phyloP scores from a whole-genome alignment of 35 echinoderm and acorn worm genomes.

The Strongylocentrotus purpuratus region DNA sequence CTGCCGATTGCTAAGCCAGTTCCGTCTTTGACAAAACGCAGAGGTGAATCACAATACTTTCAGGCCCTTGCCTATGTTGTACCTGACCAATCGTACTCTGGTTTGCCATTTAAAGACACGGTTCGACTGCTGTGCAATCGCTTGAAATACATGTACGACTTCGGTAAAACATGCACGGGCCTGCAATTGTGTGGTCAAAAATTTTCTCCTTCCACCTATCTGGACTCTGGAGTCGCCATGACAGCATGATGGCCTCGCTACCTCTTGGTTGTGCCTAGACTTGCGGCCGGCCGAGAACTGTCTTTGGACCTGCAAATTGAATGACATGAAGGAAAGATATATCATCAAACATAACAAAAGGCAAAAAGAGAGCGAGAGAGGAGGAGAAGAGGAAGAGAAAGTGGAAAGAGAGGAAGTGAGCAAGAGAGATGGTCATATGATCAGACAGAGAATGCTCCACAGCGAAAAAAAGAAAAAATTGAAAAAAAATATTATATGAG shows the following conservation, averaged over 20 bases:
- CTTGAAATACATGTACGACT: neutral
- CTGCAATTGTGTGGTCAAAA: neutral
- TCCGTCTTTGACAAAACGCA: neutral
- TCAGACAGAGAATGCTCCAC: no score
- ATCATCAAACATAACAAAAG: no score
- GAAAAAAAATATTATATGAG: no score
- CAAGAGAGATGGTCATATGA: neutral
- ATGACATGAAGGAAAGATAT: neutral
- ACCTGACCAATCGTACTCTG: neutral
- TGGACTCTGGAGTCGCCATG: neutral
- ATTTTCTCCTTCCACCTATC: neutral
- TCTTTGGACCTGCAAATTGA: neutral
- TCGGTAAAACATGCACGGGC: neutral
- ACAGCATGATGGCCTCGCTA: neutral
- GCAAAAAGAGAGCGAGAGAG: no score
- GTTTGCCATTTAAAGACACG: neutral
- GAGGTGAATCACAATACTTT: neutral
- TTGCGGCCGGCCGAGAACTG: neutral
- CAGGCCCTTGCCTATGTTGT: neutral
- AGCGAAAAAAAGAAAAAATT: no score
- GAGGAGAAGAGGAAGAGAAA: no score
- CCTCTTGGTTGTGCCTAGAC: neutral
- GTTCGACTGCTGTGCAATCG: neutral
- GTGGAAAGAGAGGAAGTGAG: neutral
- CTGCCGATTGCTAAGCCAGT: neutral